phyloP scores from a whole-genome alignment of 2,797 vertebrate genomes.

The Coluber constrictor region DNA sequence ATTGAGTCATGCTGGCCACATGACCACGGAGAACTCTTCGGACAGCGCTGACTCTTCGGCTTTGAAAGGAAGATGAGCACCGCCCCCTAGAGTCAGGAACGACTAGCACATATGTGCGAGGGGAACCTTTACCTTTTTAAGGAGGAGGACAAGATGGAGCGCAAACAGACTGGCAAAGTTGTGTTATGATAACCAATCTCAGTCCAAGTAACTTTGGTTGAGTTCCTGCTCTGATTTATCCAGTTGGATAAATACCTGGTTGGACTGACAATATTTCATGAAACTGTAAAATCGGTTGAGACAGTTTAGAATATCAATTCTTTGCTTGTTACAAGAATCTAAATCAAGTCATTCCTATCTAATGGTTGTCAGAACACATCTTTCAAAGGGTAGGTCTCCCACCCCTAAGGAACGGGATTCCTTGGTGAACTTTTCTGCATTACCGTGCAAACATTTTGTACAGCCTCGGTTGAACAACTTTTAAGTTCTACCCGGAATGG shows the following conservation, averaged over 20 bases:
- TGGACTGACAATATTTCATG: neutral
- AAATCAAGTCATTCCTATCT: neutral
- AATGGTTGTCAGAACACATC: neutral
- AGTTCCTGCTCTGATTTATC: neutral
- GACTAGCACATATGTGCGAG: no score
- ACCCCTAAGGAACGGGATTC: neutral
- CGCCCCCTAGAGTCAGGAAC: neutral
- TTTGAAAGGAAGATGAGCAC: no score
- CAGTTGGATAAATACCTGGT: neutral
- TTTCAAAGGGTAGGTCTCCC: neutral
- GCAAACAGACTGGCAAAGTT: neutral
- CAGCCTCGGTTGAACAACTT: neutral
- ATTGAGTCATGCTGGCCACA: no score
- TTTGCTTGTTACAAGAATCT: neutral
- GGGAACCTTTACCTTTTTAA: no score
- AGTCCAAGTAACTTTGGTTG: neutral
- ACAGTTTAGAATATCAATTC: neutral
- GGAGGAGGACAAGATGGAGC: neutral
- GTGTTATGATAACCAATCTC: neutral
- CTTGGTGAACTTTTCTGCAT: neutral
- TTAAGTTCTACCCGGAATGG: conserved; percentile 40
- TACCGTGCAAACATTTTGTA: neutral
- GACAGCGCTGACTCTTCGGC: no score
- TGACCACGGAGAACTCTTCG: no score
- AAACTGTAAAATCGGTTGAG: neutral